Conservation (phyloP, 1,140 invertebrate genomes). For the Drosophila baimaii region DNA sequence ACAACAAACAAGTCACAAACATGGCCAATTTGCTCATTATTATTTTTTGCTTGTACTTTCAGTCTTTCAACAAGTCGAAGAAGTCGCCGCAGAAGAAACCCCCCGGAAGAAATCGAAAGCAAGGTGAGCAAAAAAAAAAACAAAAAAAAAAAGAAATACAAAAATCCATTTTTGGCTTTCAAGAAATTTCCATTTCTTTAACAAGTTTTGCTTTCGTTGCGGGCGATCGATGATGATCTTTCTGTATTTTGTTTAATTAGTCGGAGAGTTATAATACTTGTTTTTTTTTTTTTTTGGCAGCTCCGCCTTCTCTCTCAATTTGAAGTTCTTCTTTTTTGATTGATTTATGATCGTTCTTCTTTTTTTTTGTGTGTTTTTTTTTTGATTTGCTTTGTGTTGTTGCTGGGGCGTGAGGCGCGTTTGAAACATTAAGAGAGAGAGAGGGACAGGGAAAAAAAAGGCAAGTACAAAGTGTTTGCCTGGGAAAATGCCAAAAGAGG, state of each 20-base stretch:
- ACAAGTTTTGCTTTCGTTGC: conserved; percentile 29
- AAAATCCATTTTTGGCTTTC: conserved; percentile 9
- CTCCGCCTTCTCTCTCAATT: conserved; percentile 1
- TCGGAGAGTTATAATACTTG: background rate
- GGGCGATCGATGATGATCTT: background rate
- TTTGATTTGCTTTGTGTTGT: background rate
- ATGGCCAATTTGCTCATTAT: conserved; percentile 25
- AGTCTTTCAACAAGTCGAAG: conserved; percentile 38
- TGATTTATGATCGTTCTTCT: conserved; percentile 38
- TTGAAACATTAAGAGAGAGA: conserved; percentile 22
- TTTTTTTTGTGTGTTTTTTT: background rate
- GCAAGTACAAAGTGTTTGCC: conserved; percentile 12
- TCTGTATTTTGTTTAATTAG: conserved; percentile 35
- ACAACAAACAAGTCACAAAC: conserved; percentile 22
- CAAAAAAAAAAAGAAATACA: conserved; percentile 20
- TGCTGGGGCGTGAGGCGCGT: conserved; percentile 24
- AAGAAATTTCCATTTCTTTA: conserved; percentile 34
- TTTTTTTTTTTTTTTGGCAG: background rate
- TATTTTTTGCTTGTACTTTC: conserved; percentile 63
- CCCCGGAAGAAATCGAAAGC: conserved; percentile 52
- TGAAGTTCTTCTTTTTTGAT: conserved; percentile 20
- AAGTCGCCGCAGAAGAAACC: conserved; percentile 27
- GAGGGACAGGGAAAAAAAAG: no score
- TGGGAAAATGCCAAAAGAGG: conserved; percentile 32
- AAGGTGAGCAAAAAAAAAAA: conserved; percentile 33